Evolutionary conservation across 1,140 invertebrate species (phyloP), one percentile per base, ranked within the genome.

Genomic region (Calycopis cecrops): DNA sequence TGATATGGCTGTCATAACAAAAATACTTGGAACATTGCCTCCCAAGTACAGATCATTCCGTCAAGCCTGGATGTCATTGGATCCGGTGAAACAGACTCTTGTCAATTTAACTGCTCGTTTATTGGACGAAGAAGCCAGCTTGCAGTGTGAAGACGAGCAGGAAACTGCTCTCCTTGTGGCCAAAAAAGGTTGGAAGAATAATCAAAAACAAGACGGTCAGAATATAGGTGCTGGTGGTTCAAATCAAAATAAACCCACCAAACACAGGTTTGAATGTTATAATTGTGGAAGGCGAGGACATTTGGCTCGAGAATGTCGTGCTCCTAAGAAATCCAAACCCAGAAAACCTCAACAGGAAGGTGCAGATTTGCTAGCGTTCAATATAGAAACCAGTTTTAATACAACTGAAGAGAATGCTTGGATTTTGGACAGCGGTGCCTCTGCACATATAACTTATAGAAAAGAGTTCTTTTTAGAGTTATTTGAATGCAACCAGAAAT

Each of bases 1-100:
- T 63, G 71, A 79, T 14, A 73, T 60, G 10, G 79, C 73, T 3
- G 42, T 83, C 0, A 79, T 80, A 40, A 78, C 77, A 48, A 80
- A 86, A 60, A 73, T 77, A 48, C 38, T 76, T 11, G 59, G 65
- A 44, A 74, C 68, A 10, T 48, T 80, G 42, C 74, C 71, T 11
- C 4, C 37, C 0, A 81, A 78, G 48, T 79, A 65, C 40, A 59
- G 69, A 59, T 72, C 71, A 55, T 47, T 83, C 47, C 68, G 74
- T 37, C 73, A 82, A 66, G 80, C 77, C 1, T 81, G 77, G 75
- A 55, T 79, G 49, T 84, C 73, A 40, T 17, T 84, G 16, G 73
- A 76, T 65, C 61, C 69, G 40, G 57, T 54, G 6, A 69, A 72
- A 58, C 76, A 85, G 62, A 85, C 72, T n/a, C n/a, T 14, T 11